Conservation (phyloP, 1,140 invertebrate genomes). For the Caenorhabditis briggsae region DNA sequence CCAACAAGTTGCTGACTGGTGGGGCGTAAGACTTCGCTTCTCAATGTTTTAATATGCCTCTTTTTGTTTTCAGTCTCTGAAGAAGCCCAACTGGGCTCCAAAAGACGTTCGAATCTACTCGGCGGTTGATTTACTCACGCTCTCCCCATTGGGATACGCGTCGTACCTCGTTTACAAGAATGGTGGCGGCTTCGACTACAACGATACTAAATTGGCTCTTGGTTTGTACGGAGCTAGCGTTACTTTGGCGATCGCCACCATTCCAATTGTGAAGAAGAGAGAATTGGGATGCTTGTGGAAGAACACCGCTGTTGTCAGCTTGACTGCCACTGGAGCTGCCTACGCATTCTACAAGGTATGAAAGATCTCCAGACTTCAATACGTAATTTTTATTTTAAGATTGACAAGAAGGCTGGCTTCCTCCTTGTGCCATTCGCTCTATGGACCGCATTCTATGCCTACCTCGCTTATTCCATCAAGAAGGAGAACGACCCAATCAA, state of each 20-base stretch:
- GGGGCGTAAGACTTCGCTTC: conserved; percentile 63
- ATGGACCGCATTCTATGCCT: conserved; percentile 72
- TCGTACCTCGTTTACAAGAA: conserved; percentile 77
- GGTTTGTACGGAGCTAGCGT: conserved; percentile 74
- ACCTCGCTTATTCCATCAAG: conserved; percentile 65
- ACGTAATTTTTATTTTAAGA: conserved; percentile 62
- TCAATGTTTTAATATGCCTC: not conserved
- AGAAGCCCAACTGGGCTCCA: conserved; percentile 70
- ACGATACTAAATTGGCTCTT: conserved; percentile 74
- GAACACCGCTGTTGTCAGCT: conserved; percentile 69
- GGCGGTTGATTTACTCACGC: conserved; percentile 68
- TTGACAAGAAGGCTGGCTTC: conserved; percentile 74
- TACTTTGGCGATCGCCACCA: conserved; percentile 59
- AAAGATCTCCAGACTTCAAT: not conserved
- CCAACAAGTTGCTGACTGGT: conserved; percentile 62
- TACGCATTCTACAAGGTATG: conserved; percentile 71
- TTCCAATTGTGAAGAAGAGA: conserved; percentile 71
- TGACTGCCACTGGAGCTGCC: conserved; percentile 69
- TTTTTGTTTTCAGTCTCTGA: conserved; percentile 48
- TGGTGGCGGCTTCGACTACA: conserved; percentile 77
- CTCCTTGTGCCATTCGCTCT: conserved; percentile 71
- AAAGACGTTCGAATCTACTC: conserved; percentile 67
- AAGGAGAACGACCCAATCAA: conserved; percentile 65
- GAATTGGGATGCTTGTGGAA: conserved; percentile 70
- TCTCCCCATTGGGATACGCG: conserved; percentile 74